Percentiles rank a stretch among this genome's conserved stretches.
Evolutionary conservation across 2,797 vertebrate species (phyloP).

Genomic region (Catostomus latipinnis): DNA sequence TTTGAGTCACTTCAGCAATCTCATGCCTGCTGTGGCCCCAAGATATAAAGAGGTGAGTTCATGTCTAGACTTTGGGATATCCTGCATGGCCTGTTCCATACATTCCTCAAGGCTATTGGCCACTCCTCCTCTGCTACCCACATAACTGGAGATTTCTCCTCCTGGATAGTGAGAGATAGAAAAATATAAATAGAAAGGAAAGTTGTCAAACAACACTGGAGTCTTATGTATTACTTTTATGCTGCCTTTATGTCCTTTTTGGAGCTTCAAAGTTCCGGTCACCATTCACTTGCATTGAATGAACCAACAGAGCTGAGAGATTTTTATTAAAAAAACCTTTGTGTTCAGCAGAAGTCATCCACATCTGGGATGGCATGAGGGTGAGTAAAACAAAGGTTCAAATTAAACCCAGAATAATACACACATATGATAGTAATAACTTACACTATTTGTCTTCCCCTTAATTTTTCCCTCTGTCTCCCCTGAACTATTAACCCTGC

Average conservation of each 20-base stretch:
- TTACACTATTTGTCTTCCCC: no score
- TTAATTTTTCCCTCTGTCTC: neutral
- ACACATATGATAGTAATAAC: no score
- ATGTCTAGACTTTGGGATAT: constrained; percentile 71
- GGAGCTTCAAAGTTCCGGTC: no score
- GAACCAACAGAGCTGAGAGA: no score
- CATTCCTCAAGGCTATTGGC: constrained; percentile 71
- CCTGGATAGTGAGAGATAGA: constrained; percentile 58
- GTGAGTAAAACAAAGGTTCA: neutral
- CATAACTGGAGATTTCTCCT: constrained; percentile 77
- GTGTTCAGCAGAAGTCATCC: no score
- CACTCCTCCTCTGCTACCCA: constrained; percentile 66
- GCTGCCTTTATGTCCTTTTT: no score
- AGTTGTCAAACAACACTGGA: no score
- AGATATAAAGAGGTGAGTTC: constrained; percentile 71
- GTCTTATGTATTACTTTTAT: no score
- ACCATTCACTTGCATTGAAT: no score
- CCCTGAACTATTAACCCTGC: constrained; percentile 72
- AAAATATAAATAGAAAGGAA: neutral
- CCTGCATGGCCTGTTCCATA: constrained; percentile 68
- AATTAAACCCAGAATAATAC: no score
- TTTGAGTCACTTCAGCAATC: constrained; percentile 76
- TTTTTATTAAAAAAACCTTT: no score
- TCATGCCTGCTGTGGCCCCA: constrained; percentile 83
- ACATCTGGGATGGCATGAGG: no score